phyloP scores from a whole-genome alignment of 2,797 vertebrate genomes.

The Oophaga sylvatica region DNA sequence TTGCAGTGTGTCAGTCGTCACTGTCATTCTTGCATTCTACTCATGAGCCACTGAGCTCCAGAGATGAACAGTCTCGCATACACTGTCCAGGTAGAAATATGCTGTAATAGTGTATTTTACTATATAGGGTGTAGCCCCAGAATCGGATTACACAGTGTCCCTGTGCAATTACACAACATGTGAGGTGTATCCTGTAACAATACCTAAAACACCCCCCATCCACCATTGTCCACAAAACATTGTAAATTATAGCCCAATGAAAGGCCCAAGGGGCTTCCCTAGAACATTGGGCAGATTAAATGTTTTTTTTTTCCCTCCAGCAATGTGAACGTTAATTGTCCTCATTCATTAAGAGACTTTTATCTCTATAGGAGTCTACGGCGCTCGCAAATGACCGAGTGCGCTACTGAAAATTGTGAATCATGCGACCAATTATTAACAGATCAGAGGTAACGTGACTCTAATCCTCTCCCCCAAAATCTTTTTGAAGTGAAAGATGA shows the following conservation, averaged over 20 bases:
- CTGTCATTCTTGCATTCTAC: not conserved
- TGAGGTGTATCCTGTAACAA: not conserved
- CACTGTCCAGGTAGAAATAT: not conserved
- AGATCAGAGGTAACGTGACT: conserved; percentile 55
- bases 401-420: conserved; percentile 55
- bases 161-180: conserved; percentile 16
- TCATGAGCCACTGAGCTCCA: not conserved
- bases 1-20: not conserved
- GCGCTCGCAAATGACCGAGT: conserved; percentile 41
- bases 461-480: conserved; percentile 42
- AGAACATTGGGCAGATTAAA: conserved; percentile 26
- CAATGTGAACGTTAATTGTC: conserved; percentile 34
- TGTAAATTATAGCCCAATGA: conserved; percentile 22
- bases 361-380: conserved; percentile 51
- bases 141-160: not conserved
- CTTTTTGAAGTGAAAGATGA: conserved; percentile 49
- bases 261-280: not conserved
- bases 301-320: conserved; percentile 5
- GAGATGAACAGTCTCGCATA: not conserved
- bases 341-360: conserved; percentile 47
- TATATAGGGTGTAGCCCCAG: not conserved
- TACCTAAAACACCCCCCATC: not conserved
- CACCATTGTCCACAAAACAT: conserved; percentile 3
- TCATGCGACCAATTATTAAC: conserved; percentile 60
- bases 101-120: not conserved